Evolutionary conservation across 2,113 vertebrate species (phyloP).

Genomic region (Microtus pennsylvanicus): DNA sequence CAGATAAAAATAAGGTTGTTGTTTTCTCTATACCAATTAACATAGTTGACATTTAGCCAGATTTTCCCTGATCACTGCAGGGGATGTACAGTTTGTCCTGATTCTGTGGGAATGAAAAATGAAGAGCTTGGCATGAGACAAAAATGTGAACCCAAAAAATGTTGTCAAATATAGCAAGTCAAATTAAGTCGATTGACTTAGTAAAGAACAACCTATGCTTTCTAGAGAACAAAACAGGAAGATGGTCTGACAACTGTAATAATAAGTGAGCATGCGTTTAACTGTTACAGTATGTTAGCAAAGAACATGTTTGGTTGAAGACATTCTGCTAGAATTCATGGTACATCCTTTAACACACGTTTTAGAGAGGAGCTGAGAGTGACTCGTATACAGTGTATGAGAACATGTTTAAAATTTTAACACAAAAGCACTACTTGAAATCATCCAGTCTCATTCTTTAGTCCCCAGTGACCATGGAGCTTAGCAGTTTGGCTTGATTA

Average conservation of each 20-base stretch:
- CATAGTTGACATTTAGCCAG: slow-evolving; percentile 86
- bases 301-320: slow-evolving; percentile 43
- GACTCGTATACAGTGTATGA: background rate
- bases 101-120: slow-evolving; percentile 86
- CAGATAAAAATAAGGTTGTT: slow-evolving; percentile 86
- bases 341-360: slow-evolving; percentile 17
- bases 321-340: slow-evolving; percentile 43
- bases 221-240: slow-evolving; percentile 75
- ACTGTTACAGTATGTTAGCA: slow-evolving; percentile 54
- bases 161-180: slow-evolving; percentile 80
- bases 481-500: background rate
- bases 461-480: background rate
- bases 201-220: slow-evolving; percentile 71
- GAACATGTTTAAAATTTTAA: background rate
- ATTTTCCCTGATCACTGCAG: slow-evolving; percentile 83
- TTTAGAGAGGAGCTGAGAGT: slow-evolving; percentile 32
- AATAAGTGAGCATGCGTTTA: slow-evolving; percentile 13
- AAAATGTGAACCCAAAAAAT: slow-evolving; percentile 80
- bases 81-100: slow-evolving; percentile 85
- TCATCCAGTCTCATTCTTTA: slow-evolving; percentile 39
- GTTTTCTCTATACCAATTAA: slow-evolving; percentile 85
- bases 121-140: slow-evolving; percentile 83
- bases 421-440: background rate
- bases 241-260: slow-evolving; percentile 47
- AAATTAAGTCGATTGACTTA: slow-evolving; percentile 81